Base-by-base conservation (phyloP, 2,888 invertebrate species). In the Ennomos erosarius region DNA sequence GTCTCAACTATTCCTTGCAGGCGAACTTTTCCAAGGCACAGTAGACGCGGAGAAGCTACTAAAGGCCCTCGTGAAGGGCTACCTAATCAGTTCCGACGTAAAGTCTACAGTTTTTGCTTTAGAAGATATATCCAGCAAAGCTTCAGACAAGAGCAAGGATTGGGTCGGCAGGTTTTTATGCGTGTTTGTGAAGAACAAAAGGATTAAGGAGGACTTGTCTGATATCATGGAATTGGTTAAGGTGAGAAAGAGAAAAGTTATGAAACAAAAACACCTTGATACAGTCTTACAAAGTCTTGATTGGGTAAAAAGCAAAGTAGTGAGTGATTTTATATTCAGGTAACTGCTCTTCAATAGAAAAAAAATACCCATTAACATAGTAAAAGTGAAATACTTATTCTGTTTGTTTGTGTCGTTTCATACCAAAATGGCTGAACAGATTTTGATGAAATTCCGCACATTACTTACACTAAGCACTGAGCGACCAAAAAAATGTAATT, bases 141-240 rank as follows among this genome's bases (percentile, higher is more conserved):
- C 92, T 0, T 56, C 77, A 0, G 90, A 93, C 40, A 84, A 76
- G 1, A 85, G 85, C 26, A 90, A 90, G 39, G 94, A 95, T 71
- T 93, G 94, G 84, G 80, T 93, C 0, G 95, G 95, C 0, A 80
- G 93, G 51, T 93, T 95, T 64, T 72, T 95, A 3, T 82, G 93
- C 50, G 79, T 84, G 6, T 85, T 94, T 61, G 83, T 93, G 61
- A 80, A 82, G 3, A 81, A 88, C 44, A 92, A 87, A 58, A 90
- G 87, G 50, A 70, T 85, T 0, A 85, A 83, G 8, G 79, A 81
- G 9, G 93, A 93, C 70, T 60, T 89, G 1, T 61, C 71, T 0
- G 81, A 92, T 38, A 69, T 94, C 34, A 56, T 84, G 2, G 82
- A 82, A 37, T 72, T 94, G 46, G 59, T 93, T 5, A 84, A 88